phyloP scores from a whole-genome alignment of 2,888 invertebrate genomes.

The Halictus quadricinctus region DNA sequence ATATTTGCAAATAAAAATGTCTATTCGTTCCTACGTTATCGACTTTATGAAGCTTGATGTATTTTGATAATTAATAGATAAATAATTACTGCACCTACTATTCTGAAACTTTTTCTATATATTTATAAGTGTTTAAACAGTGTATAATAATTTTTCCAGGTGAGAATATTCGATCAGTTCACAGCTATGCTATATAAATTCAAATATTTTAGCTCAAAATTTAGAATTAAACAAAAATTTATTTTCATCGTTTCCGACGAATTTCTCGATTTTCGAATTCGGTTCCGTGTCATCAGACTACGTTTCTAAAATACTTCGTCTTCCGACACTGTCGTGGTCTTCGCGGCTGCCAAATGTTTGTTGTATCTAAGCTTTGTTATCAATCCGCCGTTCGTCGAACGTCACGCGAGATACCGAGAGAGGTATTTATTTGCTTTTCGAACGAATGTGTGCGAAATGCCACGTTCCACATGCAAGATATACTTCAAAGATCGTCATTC shows the following conservation, averaged over 20 bases:
- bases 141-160: not conserved
- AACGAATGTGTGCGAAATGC: slow-evolving; percentile 10
- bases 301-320: not conserved
- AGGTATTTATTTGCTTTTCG: slow-evolving; percentile 6
- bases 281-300: not conserved
- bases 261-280: not conserved
- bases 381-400: not conserved
- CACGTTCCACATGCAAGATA: slow-evolving; percentile 1
- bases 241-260: not conserved
- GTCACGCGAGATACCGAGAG: not conserved
- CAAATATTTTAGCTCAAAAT: not conserved
- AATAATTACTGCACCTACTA: too few relatives aligned
- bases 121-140: too few relatives aligned
- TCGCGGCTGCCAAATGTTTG: slow-evolving; percentile 6
- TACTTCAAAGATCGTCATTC: not conserved
- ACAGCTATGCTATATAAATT: not conserved
- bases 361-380: slow-evolving; percentile 8
- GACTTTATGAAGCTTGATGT: too few relatives aligned
- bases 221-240: not conserved
- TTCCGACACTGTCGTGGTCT: not conserved
- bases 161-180: not conserved
- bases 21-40: too few relatives aligned
- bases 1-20: not conserved
- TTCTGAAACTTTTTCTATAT: too few relatives aligned
- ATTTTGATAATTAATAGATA: too few relatives aligned